Conservation (phyloP, 2,888 invertebrate species). For the Dryocosmus kuriphilus region DNA sequence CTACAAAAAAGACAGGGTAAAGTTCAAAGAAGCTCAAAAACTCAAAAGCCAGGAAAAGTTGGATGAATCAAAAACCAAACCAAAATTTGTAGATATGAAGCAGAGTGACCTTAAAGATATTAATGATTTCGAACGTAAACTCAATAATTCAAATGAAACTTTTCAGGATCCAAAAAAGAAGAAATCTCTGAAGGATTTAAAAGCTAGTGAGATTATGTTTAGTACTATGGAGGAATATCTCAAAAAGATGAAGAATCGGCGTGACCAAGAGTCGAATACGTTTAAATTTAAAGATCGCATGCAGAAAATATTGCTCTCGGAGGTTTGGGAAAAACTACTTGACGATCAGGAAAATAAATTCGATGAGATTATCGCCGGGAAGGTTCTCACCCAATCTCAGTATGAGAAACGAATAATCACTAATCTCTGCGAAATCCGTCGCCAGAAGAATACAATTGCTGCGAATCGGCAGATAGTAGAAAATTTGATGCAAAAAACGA, state of each 20-base stretch:
- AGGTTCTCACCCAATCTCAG: slow-evolving; percentile 81
- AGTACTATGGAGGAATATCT: slow-evolving; percentile 70
- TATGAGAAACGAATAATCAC: slow-evolving; percentile 84
- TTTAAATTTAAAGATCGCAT: slow-evolving; percentile 79
- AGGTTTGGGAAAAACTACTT: slow-evolving; percentile 80
- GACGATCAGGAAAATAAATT: slow-evolving; percentile 79
- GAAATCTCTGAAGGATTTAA: neutral
- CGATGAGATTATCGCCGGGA: slow-evolving; percentile 79
- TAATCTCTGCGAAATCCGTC: slow-evolving; percentile 82
- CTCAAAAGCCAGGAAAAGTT: neutral
- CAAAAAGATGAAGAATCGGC: slow-evolving; percentile 78
- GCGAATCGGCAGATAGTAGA: slow-evolving; percentile 80
- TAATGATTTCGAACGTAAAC: neutral
- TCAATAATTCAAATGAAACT: neutral
- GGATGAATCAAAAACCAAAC: neutral
- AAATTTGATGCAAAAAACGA: slow-evolving; percentile 78
- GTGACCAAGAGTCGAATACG: slow-evolving; percentile 76
- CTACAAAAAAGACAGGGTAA: neutral
- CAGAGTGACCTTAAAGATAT: neutral
- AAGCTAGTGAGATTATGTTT: slow-evolving; percentile 43
- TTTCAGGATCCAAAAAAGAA: slow-evolving; percentile 41
- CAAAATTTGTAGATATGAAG: neutral
- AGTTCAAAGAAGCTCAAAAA: slow-evolving; percentile 3
- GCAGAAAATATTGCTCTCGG: slow-evolving; percentile 78
- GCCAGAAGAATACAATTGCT: slow-evolving; percentile 80